Base-by-base conservation (phyloP, 2,113 vertebrate species). In the Raphicerus campestris region DNA sequence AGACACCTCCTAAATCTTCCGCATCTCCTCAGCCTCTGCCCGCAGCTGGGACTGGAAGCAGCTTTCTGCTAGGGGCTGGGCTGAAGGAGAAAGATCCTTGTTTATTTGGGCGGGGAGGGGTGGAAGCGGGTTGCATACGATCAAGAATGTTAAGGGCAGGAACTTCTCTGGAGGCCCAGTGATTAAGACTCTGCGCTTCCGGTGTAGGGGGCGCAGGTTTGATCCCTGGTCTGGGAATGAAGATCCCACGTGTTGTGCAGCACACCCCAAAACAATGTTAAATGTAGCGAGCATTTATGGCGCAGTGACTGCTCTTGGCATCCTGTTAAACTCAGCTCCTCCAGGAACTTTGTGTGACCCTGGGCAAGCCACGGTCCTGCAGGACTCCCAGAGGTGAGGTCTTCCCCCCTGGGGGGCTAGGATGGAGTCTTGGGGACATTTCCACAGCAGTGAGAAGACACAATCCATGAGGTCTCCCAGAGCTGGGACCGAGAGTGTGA, bases 381-480 rank as follows among this genome's bases (percentile, higher is more conserved):
- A 6, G 4, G 3, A 66, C 53, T 42, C 53, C 84, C 42, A 22
- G 77, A 6, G n/a, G 45, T 28, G 87, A 63, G 75, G 30, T 47
- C 87, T 53, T 63, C 56, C 83, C 83, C 42, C 22, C 19, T 20
- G 0, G 51, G 22, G 10, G 10, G 19, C 47, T 24, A n/a, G 49
- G 78, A 2, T 49, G 73, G 55, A 47, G 39, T 45, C 51, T 5
- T 1, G 16, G 66, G 17, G 47, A n/a, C 14, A 3, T 80, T 35
- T 51, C 42, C 1, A 3, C n/a, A 20, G 6, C 20, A 7, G 28
- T 0, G 15, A 70, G 82, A 32, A 13, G 80, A 2, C 2, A 0
- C 0, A 26, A 32, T 24, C 56, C 10, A 0, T 0, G 7, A 17
- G 0, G 6, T 22, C 47, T 86, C 80, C 75, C 42, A 63, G 77